These are phyloP conservation scores for Philhelius pedissequus DNA, from an alignment of 2,888 invertebrate genomes.

Conservation along the genomic window DNA sequence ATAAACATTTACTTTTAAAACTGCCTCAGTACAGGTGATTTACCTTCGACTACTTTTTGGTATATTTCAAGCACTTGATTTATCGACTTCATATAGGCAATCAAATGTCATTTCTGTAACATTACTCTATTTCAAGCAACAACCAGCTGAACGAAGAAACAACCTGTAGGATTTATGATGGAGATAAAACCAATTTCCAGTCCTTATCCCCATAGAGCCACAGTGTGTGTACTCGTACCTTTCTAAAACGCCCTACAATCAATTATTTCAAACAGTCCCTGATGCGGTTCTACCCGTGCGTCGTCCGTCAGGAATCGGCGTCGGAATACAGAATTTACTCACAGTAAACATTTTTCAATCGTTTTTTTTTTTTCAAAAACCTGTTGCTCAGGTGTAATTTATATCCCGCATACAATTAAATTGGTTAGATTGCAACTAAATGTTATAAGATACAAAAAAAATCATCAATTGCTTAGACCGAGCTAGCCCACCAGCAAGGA, in stretches of 20 bases:
- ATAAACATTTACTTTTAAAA: too few relatives aligned
- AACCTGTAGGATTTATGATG: background rate
- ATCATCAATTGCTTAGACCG: background rate
- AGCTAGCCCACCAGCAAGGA: background rate
- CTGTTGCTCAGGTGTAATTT: constrained; percentile 43
- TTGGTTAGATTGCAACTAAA: constrained; percentile 52
- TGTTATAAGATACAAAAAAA: constrained; percentile 60
- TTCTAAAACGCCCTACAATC: constrained; percentile 2
- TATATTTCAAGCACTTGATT: background rate
- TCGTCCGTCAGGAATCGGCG: too few relatives aligned
- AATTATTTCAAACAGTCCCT: constrained; percentile 8
- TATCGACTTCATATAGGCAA: background rate
- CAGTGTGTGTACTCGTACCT: background rate
- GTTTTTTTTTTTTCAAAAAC: constrained; percentile 4
- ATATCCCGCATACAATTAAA: constrained; percentile 37
- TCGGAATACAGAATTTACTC: background rate
- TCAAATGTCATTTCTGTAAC: background rate
- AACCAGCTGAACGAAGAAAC: background rate
- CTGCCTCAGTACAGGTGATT: too few relatives aligned
- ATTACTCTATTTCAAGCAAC: background rate
- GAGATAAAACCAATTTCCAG: background rate
- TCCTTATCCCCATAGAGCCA: background rate
- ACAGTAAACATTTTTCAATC: constrained; percentile 9
- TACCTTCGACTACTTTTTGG: too few relatives aligned
- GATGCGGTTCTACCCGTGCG: background rate